A percentile compares a stretch with the other conserved stretches of the same genome.
phyloP scores from a whole-genome alignment of 2,797 vertebrate species.

The Megaceryle alcyon region DNA sequence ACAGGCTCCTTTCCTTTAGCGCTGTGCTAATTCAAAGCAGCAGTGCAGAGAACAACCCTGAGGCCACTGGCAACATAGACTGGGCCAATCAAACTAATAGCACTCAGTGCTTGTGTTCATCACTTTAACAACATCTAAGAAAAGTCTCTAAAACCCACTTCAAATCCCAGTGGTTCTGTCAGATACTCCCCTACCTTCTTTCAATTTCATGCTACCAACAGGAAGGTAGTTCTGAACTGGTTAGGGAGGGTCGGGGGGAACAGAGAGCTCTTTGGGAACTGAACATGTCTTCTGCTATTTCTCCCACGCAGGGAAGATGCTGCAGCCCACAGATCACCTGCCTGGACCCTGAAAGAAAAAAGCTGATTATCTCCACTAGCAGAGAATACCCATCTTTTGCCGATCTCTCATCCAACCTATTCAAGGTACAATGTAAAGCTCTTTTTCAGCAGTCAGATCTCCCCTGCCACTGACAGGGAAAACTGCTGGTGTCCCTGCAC shows the following conservation, averaged over 20 bases:
- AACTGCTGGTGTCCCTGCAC: neutral
- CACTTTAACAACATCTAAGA: neutral
- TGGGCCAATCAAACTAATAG: neutral
- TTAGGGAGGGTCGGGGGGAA: too few species aligned
- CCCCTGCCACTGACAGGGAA: neutral
- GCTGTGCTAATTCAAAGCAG: neutral
- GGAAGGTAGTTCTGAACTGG: neutral
- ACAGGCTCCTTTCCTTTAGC: neutral
- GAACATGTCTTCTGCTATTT: neutral
- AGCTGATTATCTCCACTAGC: neutral
- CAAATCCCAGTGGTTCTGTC: neutral
- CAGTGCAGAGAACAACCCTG: neutral
- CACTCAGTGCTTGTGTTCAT: neutral
- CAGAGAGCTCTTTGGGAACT: neutral
- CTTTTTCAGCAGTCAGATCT: neutral
- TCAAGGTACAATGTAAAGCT: neutral
- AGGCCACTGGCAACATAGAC: neutral
- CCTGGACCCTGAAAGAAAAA: neutral
- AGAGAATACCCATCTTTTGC: neutral
- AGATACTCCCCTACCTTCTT: neutral
- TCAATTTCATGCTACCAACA: neutral
- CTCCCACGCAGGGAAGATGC: neutral
- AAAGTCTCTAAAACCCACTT: neutral
- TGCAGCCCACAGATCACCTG: neutral
- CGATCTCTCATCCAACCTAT: neutral